Percentiles rank a stretch among this genome's conserved stretches.
These are phyloP conservation scores for Hyppa rectilinea DNA, from an alignment of 2,888 invertebrate genomes.

Conservation along the genomic window DNA sequence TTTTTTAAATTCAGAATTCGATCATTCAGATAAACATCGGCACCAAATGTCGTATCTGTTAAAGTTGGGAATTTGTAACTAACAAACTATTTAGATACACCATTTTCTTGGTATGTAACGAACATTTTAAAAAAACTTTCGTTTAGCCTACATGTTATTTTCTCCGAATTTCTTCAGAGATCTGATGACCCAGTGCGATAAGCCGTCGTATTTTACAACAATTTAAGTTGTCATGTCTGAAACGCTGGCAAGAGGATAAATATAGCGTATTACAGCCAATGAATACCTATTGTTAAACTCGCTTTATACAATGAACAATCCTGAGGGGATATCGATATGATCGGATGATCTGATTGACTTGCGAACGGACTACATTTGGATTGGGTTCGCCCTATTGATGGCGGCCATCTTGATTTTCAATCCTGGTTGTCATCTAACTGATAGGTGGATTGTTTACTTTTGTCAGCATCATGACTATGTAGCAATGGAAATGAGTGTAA, in stretches of 20 bases:
- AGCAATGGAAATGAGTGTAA: neutral
- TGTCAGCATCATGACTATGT: conserved; percentile 9
- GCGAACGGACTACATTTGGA: conserved; percentile 17
- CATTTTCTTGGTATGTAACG: conserved; percentile 1
- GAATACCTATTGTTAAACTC: conserved; percentile 32
- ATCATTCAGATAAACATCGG: conserved; percentile 40
- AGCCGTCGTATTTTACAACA: conserved; percentile 34
- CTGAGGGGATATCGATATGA: conserved; percentile 31
- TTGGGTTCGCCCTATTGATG: neutral
- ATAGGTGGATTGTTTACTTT: conserved; percentile 6
- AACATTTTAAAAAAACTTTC: conserved; percentile 23
- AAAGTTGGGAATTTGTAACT: conserved; percentile 6
- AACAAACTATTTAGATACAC: neutral
- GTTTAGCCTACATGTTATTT: conserved; percentile 19
- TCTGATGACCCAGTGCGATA: conserved; percentile 46
- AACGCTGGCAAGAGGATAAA: conserved; percentile 30
- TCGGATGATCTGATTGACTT: conserved; percentile 35
- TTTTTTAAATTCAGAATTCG: conserved; percentile 11
- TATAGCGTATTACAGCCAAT: conserved; percentile 23
- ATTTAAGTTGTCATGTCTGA: conserved; percentile 47
- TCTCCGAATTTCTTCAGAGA: conserved; percentile 32
- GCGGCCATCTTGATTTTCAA: conserved; percentile 16
- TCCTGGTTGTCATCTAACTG: conserved; percentile 8
- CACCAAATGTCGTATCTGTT: conserved; percentile 2
- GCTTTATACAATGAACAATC: conserved; percentile 33